These are phyloP conservation scores for Tenthredo notha DNA, from an alignment of 2,888 invertebrate species.

Conservation along the genomic window DNA sequence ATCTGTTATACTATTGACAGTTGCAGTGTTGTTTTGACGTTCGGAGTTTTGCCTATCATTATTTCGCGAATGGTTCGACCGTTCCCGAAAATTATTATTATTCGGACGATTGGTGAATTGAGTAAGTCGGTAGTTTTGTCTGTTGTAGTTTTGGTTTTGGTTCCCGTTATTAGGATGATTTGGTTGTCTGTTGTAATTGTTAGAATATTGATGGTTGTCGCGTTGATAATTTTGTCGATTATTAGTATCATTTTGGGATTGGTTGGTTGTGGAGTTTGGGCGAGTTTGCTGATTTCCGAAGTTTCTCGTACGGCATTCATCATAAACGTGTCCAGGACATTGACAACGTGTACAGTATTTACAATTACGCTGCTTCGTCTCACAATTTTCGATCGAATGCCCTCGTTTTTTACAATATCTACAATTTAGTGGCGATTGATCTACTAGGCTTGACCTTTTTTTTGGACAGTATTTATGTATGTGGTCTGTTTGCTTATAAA, in stretches of 20 bases:
- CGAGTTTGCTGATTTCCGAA: not conserved
- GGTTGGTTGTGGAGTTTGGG: slow-evolving; percentile 2
- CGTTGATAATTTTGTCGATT: slow-evolving; percentile 1
- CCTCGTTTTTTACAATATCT: not conserved
- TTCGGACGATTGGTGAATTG: not conserved
- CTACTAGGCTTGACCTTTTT: not conserved
- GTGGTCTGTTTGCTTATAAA: not conserved
- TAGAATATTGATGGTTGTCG: not conserved
- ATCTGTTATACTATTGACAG: not conserved
- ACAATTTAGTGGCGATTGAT: too few relatives aligned
- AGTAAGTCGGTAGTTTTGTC: not conserved
- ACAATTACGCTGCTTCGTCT: not conserved
- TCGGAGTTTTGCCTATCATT: not conserved
- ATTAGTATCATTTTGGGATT: not conserved
- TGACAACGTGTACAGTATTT: slow-evolving; percentile 8
- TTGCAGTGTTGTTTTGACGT: not conserved
- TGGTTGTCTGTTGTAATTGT: not conserved
- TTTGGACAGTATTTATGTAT: not conserved
- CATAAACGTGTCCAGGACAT: not conserved
- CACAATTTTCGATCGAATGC: slow-evolving; percentile 4
- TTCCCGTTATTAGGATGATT: not conserved
- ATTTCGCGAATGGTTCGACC: slow-evolving; percentile 3
- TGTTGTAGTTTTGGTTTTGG: slow-evolving; percentile 3
- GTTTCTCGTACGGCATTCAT: not conserved
- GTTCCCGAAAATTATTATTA: slow-evolving; percentile 13